Conservation (phyloP, 2,113 vertebrate species). For the Pelecanoides urinatrix region DNA sequence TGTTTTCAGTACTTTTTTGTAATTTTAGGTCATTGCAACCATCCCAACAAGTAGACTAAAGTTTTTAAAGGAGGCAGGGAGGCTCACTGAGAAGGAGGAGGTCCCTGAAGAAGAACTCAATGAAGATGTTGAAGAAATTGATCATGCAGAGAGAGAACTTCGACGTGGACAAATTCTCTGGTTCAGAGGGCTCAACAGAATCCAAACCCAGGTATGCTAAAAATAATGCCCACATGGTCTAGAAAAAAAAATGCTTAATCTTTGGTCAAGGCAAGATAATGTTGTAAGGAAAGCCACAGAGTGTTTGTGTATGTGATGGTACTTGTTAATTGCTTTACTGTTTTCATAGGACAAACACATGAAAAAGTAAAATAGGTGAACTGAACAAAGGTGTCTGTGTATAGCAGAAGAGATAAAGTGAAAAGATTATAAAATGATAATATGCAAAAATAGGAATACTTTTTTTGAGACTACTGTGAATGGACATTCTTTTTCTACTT, state of each 20-base stretch:
- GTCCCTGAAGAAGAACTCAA: conserved; percentile 91
- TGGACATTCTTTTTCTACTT: not conserved
- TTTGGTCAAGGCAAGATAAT: not conserved
- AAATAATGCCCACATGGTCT: not conserved
- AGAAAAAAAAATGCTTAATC: not conserved
- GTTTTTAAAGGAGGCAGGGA: conserved; percentile 92
- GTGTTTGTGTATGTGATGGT: not conserved
- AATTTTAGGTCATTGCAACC: conserved; percentile 86
- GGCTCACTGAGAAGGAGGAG: conserved; percentile 92
- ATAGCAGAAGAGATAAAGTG: not conserved
- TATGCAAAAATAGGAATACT: not conserved
- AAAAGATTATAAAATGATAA: not conserved
- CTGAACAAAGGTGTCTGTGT: not conserved
- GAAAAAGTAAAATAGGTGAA: not conserved
- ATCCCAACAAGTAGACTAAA: conserved; percentile 93
- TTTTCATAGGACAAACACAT: not conserved
- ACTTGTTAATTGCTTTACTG: not conserved
- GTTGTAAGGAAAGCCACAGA: not conserved
- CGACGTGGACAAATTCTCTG: conserved; percentile 97
- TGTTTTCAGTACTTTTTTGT: conserved; percentile 17
- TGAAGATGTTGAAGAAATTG: conserved; percentile 96
- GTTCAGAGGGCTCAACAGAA: conserved; percentile 97
- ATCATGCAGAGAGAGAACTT: conserved; percentile 94
- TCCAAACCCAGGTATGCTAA: conserved; percentile 93
- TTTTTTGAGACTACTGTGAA: not conserved